Conservation (phyloP, 2,113 vertebrate genomes). For the Tauraco erythrolophus region DNA sequence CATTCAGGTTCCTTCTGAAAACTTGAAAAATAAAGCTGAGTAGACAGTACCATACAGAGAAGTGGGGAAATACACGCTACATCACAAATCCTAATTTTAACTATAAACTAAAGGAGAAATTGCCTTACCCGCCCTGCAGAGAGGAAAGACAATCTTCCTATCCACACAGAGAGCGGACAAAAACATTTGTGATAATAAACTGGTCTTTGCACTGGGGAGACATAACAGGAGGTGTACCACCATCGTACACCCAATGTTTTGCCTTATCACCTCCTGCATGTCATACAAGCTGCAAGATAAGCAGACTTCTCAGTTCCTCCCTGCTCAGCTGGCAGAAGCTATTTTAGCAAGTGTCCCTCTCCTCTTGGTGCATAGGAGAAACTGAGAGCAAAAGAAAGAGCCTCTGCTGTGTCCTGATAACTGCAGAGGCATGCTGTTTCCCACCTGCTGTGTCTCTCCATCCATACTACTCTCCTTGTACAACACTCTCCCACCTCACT, state of each 20-base stretch:
- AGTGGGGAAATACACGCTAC: not conserved
- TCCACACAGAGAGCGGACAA: not conserved
- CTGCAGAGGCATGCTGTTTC: not conserved
- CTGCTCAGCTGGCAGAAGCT: not conserved
- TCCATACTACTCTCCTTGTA: not conserved
- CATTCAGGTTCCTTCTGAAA: not conserved
- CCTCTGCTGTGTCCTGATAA: not conserved
- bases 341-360: not conserved
- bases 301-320: not conserved
- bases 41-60: not conserved
- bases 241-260: not conserved
- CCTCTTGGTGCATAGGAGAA: not conserved
- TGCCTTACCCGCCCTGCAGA: not conserved
- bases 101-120: not conserved
- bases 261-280: not conserved
- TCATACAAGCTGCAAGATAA: not conserved
- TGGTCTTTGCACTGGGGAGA: not conserved
- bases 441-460: not conserved
- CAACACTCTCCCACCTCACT: not conserved
- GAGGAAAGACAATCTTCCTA: not conserved
- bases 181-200: not conserved
- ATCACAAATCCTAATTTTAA: not conserved
- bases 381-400: not conserved
- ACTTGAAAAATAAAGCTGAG: not conserved
- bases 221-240: not conserved